Evolutionary conservation across 2,113 vertebrate genomes (phyloP), one percentile per base, ranked within the genome.

Genomic region (Piprites chloris): DNA sequence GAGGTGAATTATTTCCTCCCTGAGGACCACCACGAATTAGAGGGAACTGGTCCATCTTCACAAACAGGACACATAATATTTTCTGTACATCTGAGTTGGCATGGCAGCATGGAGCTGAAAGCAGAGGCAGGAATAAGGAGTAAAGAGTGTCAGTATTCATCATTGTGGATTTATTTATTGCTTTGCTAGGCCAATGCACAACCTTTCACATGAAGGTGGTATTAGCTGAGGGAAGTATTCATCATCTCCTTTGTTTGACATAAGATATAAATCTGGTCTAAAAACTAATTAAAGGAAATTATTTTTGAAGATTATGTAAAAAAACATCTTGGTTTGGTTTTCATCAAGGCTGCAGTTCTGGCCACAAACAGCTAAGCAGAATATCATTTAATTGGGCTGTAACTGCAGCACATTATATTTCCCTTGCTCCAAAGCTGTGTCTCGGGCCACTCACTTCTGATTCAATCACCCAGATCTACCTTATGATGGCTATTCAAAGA

Each of bases 401-500:
- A 89, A 65, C n/a, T 82, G 39, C 80, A 94, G 85, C 13, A 4
- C 33, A 6, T 73, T 68, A 11, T 42, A 27, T 58, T 61, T 46
- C 59, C 39, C 78, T 72, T 77, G 73, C 77, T 95, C 50, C 89
- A 85, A 81, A 83, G 58, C 85, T 66, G 58, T 2, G 0, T 47
- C 85, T 69, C 13, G 2, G 68, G 80, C 82, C 91, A 27, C 22
- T 93, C 9, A 0, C 72, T 65, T 42, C 72, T 84, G 53, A 56
- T 53, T 94, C 95, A 63, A 42, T 68, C 78, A 77, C 87, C 73
- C 35, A 17, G 75, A 56, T 90, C 84, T 72, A 94, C 50, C 77
- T 96, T 46, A 6, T 39, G 84, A n/a, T 67, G 78, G 44, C 87
- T 96, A 83, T 91, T 89, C 85, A 85, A 94, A 96, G 91, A 90